These are phyloP conservation scores for Rhagologus leucostigma DNA, from an alignment of 2,113 vertebrate species.

Conservation along the genomic window DNA sequence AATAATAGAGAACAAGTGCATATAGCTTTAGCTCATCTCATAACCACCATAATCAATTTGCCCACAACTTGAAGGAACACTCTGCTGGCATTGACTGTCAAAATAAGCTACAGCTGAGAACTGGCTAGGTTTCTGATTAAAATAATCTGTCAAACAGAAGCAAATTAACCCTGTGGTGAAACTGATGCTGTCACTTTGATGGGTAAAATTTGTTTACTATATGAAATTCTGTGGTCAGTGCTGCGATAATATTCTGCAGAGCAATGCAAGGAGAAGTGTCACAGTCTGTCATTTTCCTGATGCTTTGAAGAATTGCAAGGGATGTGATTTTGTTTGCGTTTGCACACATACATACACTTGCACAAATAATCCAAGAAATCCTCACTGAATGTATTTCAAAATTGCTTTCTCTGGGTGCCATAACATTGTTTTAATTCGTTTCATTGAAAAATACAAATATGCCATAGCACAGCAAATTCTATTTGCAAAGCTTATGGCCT, in stretches of 20 bases:
- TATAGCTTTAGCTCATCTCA: constrained; percentile 19
- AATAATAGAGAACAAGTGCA: constrained; percentile 39
- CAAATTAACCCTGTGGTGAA: constrained; percentile 14
- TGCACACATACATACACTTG: neutral
- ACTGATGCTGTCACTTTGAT: neutral
- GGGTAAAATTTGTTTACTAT: neutral
- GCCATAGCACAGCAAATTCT: neutral
- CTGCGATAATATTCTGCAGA: neutral
- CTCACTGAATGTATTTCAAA: constrained; percentile 4
- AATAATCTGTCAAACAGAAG: constrained; percentile 9
- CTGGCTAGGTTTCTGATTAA: constrained; percentile 16
- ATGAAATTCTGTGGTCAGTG: neutral
- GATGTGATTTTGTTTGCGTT: neutral
- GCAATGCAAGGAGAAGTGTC: neutral
- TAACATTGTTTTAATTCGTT: neutral
- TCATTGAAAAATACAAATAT: neutral
- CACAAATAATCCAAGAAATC: neutral
- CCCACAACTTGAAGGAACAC: constrained; percentile 38
- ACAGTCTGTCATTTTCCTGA: neutral
- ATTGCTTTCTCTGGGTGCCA: neutral
- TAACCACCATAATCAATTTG: constrained; percentile 24
- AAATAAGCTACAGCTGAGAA: constrained; percentile 41
- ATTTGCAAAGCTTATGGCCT: neutral
- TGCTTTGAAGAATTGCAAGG: neutral
- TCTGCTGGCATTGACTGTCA: constrained; percentile 40